Evolutionary conservation across 2,113 vertebrate genomes (phyloP), one percentile per base, ranked within the genome.

Genomic region (Salvelinus sp.): DNA sequence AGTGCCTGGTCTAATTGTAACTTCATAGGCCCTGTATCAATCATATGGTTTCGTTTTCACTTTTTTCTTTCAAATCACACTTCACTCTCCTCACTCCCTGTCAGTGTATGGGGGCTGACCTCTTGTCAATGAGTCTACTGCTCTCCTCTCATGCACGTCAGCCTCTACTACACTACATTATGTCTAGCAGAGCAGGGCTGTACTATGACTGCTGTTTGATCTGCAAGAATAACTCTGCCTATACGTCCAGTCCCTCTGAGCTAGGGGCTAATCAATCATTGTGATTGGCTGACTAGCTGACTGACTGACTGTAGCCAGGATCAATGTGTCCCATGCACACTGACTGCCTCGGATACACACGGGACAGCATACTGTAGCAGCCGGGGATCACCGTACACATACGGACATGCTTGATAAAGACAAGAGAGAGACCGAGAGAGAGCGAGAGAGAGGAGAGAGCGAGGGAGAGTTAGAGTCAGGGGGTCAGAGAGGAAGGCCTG

Each of bases 151-250:
- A 44, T 62, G 20, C 58, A 23, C 6, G 58, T n/a, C 58, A 44
- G 38, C 38, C 38, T 44, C 38, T 44, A 44, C 38, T 44, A 10
- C 38, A 44, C 38, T 10, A 44, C 9, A 44, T 44, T 16, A 22
- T n/a, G n/a, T 22, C 20, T 93, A 92, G 94, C 93, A 91, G 92
- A 89, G 92, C 92, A 91, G 93, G 50, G 50, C 12, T 54, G 16
- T 3, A 44, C 38, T 44, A 44, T 44, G 38, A 44, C 38, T 12
- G 38, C 2, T 44, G 38, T 44, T 44, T 44, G 38, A 44, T 44
- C 38, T 44, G 38, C 38, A 10, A 44, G 38, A 44, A 44, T 44
- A 44, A 44, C 38, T 44, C 38, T 10, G 38, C 38, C 38, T 44
- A 44, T 44, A 44, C 7, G 38, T 10, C 38, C 38, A 44, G 38